phyloP scores from a whole-genome alignment of 2,113 vertebrate species.

The Miniopterus natalensis region DNA sequence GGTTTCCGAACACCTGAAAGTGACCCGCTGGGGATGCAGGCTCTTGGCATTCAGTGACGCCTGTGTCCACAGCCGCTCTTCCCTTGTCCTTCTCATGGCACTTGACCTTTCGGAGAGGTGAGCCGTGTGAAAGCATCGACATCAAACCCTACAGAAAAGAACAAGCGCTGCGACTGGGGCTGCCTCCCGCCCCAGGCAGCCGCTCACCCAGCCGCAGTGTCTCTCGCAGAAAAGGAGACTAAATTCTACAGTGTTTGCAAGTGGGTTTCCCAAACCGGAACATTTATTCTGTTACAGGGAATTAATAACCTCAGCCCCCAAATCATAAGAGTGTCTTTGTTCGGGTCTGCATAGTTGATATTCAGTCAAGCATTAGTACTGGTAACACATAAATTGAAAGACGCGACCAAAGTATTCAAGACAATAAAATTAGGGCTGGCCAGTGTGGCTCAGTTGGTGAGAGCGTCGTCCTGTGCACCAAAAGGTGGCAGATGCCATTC shows the following conservation, averaged over 20 bases:
- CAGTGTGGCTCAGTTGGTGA: background rate
- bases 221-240: background rate
- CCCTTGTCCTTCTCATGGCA: slow-evolving; percentile 73
- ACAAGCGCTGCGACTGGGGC: background rate
- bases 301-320: background rate
- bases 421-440: slow-evolving; percentile 31
- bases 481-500: background rate
- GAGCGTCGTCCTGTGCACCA: background rate
- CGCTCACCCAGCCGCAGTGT: background rate
- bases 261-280: background rate
- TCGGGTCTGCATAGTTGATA: background rate
- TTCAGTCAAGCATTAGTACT: background rate
- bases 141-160: slow-evolving; percentile 59
- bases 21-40: slow-evolving; percentile 74
- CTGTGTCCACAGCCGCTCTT: slow-evolving; percentile 71
- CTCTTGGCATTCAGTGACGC: slow-evolving; percentile 81
- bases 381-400: background rate
- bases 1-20: slow-evolving; percentile 77
- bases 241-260: background rate
- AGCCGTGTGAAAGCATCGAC: slow-evolving; percentile 76
- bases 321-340: background rate
- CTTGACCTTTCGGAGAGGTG: slow-evolving; percentile 67
- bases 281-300: background rate
- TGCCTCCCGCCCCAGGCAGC: background rate
- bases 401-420: background rate